Conservation (phyloP, 1,140 invertebrate genomes). For the Maniola jurtina region DNA sequence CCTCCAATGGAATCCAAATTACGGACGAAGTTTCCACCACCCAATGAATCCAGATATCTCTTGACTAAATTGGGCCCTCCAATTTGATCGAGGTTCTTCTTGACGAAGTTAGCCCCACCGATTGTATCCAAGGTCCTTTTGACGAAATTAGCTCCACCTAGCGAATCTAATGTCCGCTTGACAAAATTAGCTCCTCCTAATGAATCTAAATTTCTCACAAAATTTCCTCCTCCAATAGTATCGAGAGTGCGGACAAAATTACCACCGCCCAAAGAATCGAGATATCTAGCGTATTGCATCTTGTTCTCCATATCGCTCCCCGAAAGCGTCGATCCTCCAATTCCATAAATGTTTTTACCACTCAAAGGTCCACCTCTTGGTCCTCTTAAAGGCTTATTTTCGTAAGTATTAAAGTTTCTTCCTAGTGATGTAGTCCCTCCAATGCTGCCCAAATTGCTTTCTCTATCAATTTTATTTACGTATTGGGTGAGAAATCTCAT, state of each 20-base stretch:
- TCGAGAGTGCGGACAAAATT: conserved; percentile 69
- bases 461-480: conserved; percentile 39
- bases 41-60: conserved; percentile 69
- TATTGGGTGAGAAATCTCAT: conserved; percentile 54
- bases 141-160: conserved; percentile 59
- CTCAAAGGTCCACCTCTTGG: conserved; percentile 29
- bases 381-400: conserved; percentile 31
- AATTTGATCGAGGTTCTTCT: conserved; percentile 75
- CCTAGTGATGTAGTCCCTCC: conserved; percentile 43
- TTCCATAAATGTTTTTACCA: conserved; percentile 47
- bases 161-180: conserved; percentile 71
- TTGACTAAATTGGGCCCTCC: conserved; percentile 74
- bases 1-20: conserved; percentile 73
- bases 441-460: conserved; percentile 51
- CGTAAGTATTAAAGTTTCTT: conserved; percentile 43
- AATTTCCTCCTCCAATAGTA: conserved; percentile 67
- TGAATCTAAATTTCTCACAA: conserved; percentile 63
- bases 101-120: conserved; percentile 69
- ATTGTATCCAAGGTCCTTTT: conserved; percentile 60
- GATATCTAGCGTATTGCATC: conserved; percentile 60
- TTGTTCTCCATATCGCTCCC: conserved; percentile 49
- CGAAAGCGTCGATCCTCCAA: conserved; percentile 44
- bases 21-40: conserved; percentile 55
- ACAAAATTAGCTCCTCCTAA: conserved; percentile 70
- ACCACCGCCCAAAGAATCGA: conserved; percentile 71